Conservation (phyloP, 2,113 vertebrate genomes). For the Megalops atlanticus region DNA sequence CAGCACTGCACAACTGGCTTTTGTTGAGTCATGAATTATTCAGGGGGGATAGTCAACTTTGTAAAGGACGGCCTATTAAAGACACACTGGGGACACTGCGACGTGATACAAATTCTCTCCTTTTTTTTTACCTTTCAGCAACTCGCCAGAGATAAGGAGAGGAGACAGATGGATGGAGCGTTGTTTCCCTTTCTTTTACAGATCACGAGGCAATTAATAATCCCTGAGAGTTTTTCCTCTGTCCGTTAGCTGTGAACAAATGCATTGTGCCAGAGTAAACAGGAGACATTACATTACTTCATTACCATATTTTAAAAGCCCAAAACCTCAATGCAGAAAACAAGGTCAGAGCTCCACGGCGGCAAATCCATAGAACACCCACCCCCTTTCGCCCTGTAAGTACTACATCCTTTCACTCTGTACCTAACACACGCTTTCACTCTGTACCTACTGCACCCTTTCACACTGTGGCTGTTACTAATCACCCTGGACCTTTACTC, state of each 20-base stretch:
- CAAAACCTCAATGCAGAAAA: background rate
- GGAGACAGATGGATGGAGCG: background rate
- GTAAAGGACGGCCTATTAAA: slow-evolving; percentile 58
- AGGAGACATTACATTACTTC: background rate
- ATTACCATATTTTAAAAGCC: background rate
- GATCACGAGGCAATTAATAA: slow-evolving; percentile 3
- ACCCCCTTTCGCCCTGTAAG: background rate
- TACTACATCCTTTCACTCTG: background rate
- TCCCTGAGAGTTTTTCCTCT: background rate
- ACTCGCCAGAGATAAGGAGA: background rate
- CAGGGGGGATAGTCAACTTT: slow-evolving; percentile 50
- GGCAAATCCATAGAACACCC: background rate
- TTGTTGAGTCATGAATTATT: slow-evolving; percentile 44
- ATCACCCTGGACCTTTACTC: background rate
- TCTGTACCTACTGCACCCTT: background rate
- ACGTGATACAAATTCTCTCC: background rate
- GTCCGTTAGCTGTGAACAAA: background rate
- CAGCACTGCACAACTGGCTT: background rate
- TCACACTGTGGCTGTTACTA: background rate
- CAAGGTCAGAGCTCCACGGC: background rate
- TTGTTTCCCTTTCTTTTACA: background rate
- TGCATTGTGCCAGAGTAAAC: background rate
- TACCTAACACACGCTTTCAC: too few species aligned
- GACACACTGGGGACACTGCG: slow-evolving; percentile 37
- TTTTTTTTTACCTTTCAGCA: background rate